Percentiles rank a stretch among this genome's conserved stretches.
Evolutionary conservation across 2,888 invertebrate species (phyloP).

Genomic region (Hydropsyche betteni): DNA sequence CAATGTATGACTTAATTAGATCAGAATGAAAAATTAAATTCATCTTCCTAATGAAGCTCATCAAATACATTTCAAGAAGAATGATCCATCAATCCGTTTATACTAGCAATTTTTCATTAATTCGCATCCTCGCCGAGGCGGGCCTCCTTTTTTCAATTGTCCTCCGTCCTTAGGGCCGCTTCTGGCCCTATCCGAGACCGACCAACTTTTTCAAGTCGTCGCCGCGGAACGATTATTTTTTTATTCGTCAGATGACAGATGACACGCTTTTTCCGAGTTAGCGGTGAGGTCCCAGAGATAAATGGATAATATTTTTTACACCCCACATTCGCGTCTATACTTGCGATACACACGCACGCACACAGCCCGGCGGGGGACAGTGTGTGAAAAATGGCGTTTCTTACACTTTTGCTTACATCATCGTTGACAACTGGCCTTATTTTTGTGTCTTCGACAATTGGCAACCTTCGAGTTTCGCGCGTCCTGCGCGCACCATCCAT

Average conservation of each 20-base stretch:
- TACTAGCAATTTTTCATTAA: no score
- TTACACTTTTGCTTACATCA: constrained; percentile 50
- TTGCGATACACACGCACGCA: background rate
- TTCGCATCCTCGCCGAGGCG: no score
- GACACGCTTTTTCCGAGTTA: constrained; percentile 47
- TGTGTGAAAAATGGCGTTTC: constrained; percentile 51
- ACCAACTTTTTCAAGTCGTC: background rate
- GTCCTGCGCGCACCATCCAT: constrained; percentile 44
- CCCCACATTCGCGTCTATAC: background rate
- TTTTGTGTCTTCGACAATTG: constrained; percentile 44
- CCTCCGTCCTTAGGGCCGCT: no score
- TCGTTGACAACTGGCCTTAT: constrained; percentile 48
- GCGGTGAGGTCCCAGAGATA: constrained; percentile 48
- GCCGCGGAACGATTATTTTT: constrained; percentile 14
- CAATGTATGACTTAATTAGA: no score
- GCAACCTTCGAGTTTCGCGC: constrained; percentile 27
- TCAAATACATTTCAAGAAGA: no score
- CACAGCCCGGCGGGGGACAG: constrained; percentile 25
- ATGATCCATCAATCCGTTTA: no score
- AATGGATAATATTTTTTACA: constrained; percentile 50
- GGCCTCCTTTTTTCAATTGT: no score
- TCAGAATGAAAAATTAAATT: no score
- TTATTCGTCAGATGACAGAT: constrained; percentile 45
- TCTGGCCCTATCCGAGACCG: no score
- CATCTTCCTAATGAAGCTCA: no score